Conservation (phyloP, 2,888 invertebrate species). For the Caenorhabditis zanzibari region DNA sequence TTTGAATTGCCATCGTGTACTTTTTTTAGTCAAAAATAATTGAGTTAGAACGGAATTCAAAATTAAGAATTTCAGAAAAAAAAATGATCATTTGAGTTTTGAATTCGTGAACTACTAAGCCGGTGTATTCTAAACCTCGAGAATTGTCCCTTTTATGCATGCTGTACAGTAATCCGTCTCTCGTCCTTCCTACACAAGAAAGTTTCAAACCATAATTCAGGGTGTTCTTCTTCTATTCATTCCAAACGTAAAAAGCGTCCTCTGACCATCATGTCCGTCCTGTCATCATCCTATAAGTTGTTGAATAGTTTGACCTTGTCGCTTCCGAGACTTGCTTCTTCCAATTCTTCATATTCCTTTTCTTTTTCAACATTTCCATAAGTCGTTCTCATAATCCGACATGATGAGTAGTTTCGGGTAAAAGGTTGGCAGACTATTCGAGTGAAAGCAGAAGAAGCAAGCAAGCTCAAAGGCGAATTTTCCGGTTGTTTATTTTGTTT, state of each 20-base stretch:
- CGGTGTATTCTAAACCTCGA: conserved; percentile 24
- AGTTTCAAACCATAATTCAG: conserved; percentile 53
- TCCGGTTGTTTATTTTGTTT: conserved; percentile 48
- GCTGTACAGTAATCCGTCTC: conserved; percentile 1
- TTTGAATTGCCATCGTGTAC: conserved; percentile 54
- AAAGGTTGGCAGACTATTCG: conserved; percentile 42
- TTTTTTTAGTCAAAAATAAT: conserved; percentile 18
- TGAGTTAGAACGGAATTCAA: background rate
- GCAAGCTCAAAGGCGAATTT: conserved; percentile 39
- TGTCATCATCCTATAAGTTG: conserved; percentile 31
- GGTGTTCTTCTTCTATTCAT: conserved; percentile 27
- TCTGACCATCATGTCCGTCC: conserved; percentile 22
- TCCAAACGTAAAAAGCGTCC: conserved; percentile 45
- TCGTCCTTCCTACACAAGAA: conserved; percentile 3
- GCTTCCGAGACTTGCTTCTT: conserved; percentile 42
- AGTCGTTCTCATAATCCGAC: conserved; percentile 52
- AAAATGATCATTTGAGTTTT: background rate
- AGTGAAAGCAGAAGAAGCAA: conserved; percentile 33
- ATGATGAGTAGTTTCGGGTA: conserved; percentile 59
- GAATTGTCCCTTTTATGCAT: conserved; percentile 28
- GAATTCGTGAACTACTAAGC: background rate
- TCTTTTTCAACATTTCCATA: conserved; percentile 27
- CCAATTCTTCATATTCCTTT: conserved; percentile 2
- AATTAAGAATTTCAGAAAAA: background rate
- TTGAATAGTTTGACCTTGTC: conserved; percentile 59